phyloP scores from a whole-genome alignment of 2,888 invertebrate species.

The Netelia melanura region DNA sequence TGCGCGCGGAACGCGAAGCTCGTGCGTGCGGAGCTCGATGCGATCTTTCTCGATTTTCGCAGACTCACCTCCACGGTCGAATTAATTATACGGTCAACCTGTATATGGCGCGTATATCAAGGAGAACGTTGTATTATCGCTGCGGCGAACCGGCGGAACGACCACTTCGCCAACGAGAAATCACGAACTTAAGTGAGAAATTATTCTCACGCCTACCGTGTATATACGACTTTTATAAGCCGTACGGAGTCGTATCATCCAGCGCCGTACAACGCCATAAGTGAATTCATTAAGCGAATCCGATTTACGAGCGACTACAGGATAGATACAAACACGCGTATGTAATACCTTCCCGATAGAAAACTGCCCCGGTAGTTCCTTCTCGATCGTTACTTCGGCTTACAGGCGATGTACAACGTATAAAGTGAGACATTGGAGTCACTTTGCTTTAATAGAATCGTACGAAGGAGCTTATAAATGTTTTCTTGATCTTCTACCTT shows the following conservation, averaged over 20 bases:
- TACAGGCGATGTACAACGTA: slow-evolving; percentile 18
- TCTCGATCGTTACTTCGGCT: slow-evolving; percentile 26
- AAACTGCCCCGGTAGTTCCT: slow-evolving; percentile 32
- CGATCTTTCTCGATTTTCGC: slow-evolving; percentile 51
- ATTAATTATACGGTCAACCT: slow-evolving; percentile 46
- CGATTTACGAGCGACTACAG: slow-evolving; percentile 61
- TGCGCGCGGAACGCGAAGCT: slow-evolving; percentile 3
- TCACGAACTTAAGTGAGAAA: slow-evolving; percentile 61
- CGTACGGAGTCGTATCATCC: neutral
- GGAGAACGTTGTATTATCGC: slow-evolving; percentile 39
- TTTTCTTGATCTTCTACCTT: slow-evolving; percentile 36
- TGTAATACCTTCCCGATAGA: slow-evolving; percentile 42
- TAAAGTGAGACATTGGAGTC: slow-evolving; percentile 61
- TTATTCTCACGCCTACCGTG: slow-evolving; percentile 68
- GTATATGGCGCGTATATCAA: slow-evolving; percentile 9
- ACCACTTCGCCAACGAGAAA: slow-evolving; percentile 37
- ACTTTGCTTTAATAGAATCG: slow-evolving; percentile 53
- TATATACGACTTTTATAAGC: slow-evolving; percentile 52
- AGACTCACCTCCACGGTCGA: slow-evolving; percentile 6
- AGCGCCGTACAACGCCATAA: neutral
- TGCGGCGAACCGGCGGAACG: slow-evolving; percentile 24
- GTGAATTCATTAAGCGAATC: slow-evolving; percentile 40
- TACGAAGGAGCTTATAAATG: slow-evolving; percentile 42
- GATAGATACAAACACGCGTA: slow-evolving; percentile 52
- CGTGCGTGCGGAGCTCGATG: slow-evolving; percentile 24